phyloP scores from a whole-genome alignment of 1,140 invertebrate genomes.

The Palaemon carinicauda region DNA sequence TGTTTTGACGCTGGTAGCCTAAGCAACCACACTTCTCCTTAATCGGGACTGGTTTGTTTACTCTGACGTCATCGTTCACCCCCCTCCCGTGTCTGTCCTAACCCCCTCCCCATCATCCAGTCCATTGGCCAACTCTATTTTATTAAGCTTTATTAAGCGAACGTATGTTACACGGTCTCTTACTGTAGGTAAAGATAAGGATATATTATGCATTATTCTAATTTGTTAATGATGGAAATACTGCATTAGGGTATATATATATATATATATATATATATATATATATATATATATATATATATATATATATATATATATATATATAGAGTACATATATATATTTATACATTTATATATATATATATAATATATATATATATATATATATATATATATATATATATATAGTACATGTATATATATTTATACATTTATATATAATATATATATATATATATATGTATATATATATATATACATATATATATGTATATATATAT shows the following conservation, averaged over 20 bases:
- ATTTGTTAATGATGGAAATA: background rate
- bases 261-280: constrained; percentile 9
- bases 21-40: background rate
- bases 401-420: background rate
- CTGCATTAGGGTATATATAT: background rate
- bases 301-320: background rate
- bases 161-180: background rate
- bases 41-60: background rate
- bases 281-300: constrained; percentile 5
- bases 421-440: background rate
- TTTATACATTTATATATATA: background rate
- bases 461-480: too few relatives aligned
- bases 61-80: background rate
- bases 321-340: background rate
- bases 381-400: background rate
- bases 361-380: background rate
- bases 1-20: too few relatives aligned
- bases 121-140: background rate
- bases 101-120: background rate
- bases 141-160: background rate
- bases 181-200: background rate
- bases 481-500: too few relatives aligned
- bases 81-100: background rate
- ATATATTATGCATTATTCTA: too few relatives aligned
- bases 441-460: too few relatives aligned